A percentile compares a stretch with the other conserved stretches of the same genome.
phyloP scores from a whole-genome alignment of 2,797 vertebrate genomes.

The Catamblyrhynchus diadema region DNA sequence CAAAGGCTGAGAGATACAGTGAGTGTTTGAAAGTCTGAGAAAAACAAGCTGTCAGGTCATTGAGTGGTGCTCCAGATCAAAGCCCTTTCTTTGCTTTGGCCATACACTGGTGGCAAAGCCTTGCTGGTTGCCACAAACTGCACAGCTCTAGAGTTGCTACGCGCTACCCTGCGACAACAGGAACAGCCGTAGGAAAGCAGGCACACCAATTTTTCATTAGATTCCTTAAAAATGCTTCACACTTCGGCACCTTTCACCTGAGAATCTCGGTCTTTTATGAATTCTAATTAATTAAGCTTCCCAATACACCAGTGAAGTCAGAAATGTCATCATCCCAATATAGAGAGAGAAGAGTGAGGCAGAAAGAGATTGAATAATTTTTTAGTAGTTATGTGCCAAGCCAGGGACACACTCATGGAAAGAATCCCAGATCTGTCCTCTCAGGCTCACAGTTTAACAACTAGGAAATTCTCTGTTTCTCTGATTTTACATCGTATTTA shows the following conservation, averaged over 20 bases:
- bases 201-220: background rate
- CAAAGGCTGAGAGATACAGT: background rate
- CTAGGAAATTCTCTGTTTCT: constrained; percentile 25
- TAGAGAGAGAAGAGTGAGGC: constrained; percentile 1
- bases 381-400: background rate
- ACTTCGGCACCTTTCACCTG: constrained; percentile 60
- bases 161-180: background rate
- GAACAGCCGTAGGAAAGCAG: background rate
- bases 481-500: constrained; percentile 52
- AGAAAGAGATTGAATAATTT: constrained; percentile 40
- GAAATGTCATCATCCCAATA: constrained; percentile 33
- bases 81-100: background rate
- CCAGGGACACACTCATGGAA: background rate
- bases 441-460: constrained; percentile 4
- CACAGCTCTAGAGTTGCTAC: background rate
- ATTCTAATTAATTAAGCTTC: constrained; percentile 62
- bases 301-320: constrained; percentile 28
- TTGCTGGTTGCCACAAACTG: background rate
- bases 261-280: constrained; percentile 35
- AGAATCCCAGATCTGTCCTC: background rate
- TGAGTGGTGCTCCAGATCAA: background rate
- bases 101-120: background rate
- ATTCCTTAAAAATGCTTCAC: constrained; percentile 38
- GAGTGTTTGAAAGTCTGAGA: background rate
- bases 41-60: background rate